These are phyloP conservation scores for Triplophysa yarkandensis DNA, from an alignment of 2,797 vertebrate genomes.

Conservation along the genomic window DNA sequence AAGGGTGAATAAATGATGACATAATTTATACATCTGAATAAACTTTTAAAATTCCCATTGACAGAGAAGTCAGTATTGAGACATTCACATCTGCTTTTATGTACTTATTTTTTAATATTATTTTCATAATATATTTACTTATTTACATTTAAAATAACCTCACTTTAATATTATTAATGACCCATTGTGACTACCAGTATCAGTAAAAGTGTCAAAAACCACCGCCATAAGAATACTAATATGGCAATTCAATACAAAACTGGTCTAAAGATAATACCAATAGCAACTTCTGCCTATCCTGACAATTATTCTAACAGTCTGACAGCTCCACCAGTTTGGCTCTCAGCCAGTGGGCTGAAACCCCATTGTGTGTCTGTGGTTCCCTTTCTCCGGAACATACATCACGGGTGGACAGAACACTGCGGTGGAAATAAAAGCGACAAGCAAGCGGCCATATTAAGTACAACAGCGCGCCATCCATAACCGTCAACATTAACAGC, in stretches of 20 bases:
- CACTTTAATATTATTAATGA: background rate
- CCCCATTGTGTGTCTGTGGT: conserved; percentile 70
- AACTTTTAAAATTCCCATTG: too few relatives aligned
- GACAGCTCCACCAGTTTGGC: conserved; percentile 66
- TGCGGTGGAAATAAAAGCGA: conserved; percentile 75
- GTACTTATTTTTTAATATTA: too few relatives aligned
- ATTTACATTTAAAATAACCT: too few relatives aligned
- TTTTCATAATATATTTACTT: too few relatives aligned
- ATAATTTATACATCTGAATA: too few relatives aligned
- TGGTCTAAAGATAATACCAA: conserved; percentile 35
- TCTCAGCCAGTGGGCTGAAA: conserved; percentile 70
- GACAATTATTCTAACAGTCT: conserved; percentile 52
- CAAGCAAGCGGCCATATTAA: conserved; percentile 75
- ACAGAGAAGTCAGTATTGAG: too few relatives aligned
- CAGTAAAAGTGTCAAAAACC: conserved; percentile 9
- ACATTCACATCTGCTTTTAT: too few relatives aligned
- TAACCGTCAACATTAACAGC: conserved; percentile 74
- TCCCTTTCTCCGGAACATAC: conserved; percentile 66
- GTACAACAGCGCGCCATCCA: conserved; percentile 76
- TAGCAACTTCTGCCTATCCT: conserved; percentile 30
- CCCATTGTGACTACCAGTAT: background rate
- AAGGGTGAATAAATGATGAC: too few relatives aligned
- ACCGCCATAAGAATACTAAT: background rate
- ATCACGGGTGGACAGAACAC: conserved; percentile 73
- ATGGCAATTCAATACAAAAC: conserved; percentile 8